Base-by-base conservation (phyloP, 53 echinoderm and acorn worm genomes). In the Actinopyga echinites region DNA sequence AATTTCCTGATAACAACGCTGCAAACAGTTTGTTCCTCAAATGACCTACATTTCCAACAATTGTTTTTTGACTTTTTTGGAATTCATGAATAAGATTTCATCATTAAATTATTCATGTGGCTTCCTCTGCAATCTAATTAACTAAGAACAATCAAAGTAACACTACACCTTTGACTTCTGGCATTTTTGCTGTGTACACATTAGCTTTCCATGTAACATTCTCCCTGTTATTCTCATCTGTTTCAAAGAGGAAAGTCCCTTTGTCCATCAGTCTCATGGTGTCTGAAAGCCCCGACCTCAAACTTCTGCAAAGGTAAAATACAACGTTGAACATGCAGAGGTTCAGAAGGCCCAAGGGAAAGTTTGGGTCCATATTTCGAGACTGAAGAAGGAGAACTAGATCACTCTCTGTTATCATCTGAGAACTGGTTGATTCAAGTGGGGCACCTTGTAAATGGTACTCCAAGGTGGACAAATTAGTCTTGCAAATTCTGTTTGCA, bases 261-360 rank as follows among this genome's bases (percentile, higher is more conserved):
- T 68, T 68, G 69, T 68, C 69, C 69, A 68, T 68, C 6, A 68
- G 36, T 19, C 69, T 68, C 69, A 68, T 68, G 31, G 44, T 59
- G 25, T 80, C 81, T 59, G 81, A 21, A 20, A 80, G 35, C 13
- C 81, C 81, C 7, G 58, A 37, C 33, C 23, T 35, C 26, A 80
- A 35, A 25, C 63, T 13, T 15, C 34, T 37, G 33, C 81, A 80
- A 17, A 80, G 81, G 38, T 61, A 57, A 61, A 61, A 80, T 8
- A 80, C 58, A n/a, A 80, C 63, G 29, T 80, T 80, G 38, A 80
- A 80, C 81, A 80, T 80, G 58, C 63, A 61, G 19, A 80, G 81
- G 58, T 80, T 80, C 37, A 80, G 42, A 35, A 80, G 81, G 11
- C 81, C 81, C 44, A 23, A 40, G 9, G 81, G 81, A 12, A 42